Evolutionary conservation across 1,140 invertebrate genomes (phyloP).

Genomic region (Trichonephila inaurata): DNA sequence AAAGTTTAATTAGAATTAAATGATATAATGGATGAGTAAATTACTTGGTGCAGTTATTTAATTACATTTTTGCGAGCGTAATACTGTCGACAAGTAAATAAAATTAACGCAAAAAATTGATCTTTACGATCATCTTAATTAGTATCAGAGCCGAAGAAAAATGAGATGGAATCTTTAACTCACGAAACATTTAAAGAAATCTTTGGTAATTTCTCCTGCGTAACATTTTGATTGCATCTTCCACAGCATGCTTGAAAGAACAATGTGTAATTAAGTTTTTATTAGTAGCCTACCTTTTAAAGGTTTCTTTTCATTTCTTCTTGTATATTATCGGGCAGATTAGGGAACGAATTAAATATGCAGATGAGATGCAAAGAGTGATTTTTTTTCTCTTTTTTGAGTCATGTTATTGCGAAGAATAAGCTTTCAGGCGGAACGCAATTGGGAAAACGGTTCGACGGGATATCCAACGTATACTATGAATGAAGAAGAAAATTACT

Average conservation of each 20-base stretch:
- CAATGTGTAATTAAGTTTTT: conserved; percentile 50
- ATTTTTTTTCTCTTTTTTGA: background rate
- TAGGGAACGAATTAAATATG: background rate
- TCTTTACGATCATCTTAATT: background rate
- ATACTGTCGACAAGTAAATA: conserved; percentile 34
- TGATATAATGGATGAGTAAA: conserved; percentile 2
- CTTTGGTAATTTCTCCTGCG: background rate
- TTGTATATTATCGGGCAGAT: background rate
- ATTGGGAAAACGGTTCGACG: too few species aligned
- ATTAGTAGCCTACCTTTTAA: conserved; percentile 11
- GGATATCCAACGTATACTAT: too few species aligned
- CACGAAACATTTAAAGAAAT: conserved; percentile 5
- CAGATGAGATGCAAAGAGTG: background rate
- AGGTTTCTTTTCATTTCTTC: background rate
- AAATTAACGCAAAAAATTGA: conserved; percentile 35
- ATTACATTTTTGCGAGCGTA: conserved; percentile 5
- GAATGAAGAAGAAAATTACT: too few species aligned
- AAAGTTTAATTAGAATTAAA: conserved; percentile 37
- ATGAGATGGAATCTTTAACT: background rate
- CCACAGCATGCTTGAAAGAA: background rate
- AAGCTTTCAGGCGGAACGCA: too few species aligned
- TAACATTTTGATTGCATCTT: conserved; percentile 2
- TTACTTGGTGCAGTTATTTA: conserved; percentile 14
- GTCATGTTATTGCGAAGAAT: too few species aligned
- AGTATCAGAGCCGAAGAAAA: background rate